phyloP scores from a whole-genome alignment of 2,113 vertebrate genomes.

The Centrocercus urophasianus region DNA sequence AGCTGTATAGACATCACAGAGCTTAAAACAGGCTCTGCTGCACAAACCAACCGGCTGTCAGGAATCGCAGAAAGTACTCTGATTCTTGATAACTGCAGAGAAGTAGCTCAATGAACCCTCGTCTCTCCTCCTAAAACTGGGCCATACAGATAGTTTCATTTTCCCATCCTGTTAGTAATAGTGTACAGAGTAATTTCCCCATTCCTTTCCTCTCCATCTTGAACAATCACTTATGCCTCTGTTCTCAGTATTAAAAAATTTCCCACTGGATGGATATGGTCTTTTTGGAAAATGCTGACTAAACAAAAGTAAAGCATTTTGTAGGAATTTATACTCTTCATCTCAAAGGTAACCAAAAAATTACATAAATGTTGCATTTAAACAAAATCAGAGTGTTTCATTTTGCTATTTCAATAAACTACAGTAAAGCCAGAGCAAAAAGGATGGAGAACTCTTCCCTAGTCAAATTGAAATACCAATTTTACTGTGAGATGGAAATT shows the following conservation, averaged over 20 bases:
- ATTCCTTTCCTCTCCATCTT: background rate
- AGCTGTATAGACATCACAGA: background rate
- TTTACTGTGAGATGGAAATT: slow-evolving; percentile 4
- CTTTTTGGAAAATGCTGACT: background rate
- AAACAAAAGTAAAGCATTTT: background rate
- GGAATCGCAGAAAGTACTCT: fast-evolving
- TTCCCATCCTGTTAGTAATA: background rate
- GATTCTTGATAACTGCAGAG: background rate
- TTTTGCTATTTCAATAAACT: background rate
- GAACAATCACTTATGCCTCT: background rate
- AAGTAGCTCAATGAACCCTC: background rate
- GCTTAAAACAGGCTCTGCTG: background rate
- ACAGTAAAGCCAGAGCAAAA: background rate
- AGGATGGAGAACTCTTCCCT: background rate
- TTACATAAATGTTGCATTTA: background rate
- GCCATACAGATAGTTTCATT: background rate
- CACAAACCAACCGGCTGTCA: background rate
- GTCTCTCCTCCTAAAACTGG: background rate
- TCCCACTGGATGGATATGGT: background rate
- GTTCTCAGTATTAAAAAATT: background rate
- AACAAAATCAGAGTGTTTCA: background rate
- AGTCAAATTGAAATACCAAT: background rate
- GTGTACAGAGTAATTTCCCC: background rate
- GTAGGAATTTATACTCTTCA: background rate
- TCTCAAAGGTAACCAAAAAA: background rate